phyloP scores from a whole-genome alignment of 2,888 invertebrate genomes.

The Trisateles emortualis region DNA sequence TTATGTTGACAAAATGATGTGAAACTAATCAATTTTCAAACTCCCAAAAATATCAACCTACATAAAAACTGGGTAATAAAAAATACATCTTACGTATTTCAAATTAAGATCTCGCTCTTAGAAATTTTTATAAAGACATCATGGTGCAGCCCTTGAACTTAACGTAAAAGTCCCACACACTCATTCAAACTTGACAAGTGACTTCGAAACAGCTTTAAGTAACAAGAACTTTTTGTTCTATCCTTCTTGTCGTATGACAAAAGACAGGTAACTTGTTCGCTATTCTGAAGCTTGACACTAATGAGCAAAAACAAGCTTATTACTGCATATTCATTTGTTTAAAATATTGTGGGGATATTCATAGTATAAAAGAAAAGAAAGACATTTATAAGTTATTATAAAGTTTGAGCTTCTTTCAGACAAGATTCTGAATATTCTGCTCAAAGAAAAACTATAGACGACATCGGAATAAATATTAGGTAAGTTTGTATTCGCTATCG shows the following conservation, averaged over 20 bases:
- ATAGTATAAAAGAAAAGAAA: background rate
- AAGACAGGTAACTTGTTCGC: background rate
- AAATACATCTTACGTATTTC: no score
- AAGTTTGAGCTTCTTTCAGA: constrained; percentile 2
- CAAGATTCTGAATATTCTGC: constrained; percentile 4
- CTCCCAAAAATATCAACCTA: no score
- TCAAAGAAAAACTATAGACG: constrained; percentile 10
- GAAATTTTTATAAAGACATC: no score
- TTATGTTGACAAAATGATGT: no score
- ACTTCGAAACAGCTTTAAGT: background rate
- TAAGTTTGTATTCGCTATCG: constrained; percentile 8
- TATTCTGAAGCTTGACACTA: background rate
- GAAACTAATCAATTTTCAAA: no score
- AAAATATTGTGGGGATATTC: no score
- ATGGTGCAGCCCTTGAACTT: background rate
- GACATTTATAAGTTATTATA: background rate
- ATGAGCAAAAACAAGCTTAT: background rate
- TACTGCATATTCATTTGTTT: background rate
- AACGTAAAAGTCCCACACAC: background rate
- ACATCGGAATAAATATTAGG: constrained; percentile 5
- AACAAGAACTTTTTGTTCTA: background rate
- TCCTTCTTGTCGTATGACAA: background rate
- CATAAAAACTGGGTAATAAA: no score
- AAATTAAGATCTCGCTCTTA: no score
- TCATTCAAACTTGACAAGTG: background rate